Percentiles rank a stretch among this genome's conserved stretches.
Conservation (phyloP, 1,140 invertebrate genomes). For the Meteorus sp. region DNA sequence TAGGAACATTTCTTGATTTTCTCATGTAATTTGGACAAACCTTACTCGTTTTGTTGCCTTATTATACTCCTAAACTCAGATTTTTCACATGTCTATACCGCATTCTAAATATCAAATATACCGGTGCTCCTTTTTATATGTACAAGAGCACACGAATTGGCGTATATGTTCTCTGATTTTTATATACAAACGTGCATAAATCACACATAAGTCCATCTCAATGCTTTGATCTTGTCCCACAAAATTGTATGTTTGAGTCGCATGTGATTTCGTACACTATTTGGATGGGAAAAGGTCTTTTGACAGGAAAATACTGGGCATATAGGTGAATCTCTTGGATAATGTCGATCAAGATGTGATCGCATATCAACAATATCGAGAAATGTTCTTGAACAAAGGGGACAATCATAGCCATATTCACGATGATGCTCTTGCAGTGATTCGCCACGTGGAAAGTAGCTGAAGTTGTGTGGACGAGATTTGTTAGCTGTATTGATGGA, state of each 20-base stretch:
- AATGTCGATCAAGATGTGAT: constrained; percentile 76
- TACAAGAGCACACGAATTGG: no score
- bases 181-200: no score
- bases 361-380: constrained; percentile 68
- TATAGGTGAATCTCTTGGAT: constrained; percentile 76
- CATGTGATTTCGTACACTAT: constrained; percentile 83
- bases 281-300: constrained; percentile 76
- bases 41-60: constrained; percentile 28
- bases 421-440: constrained; percentile 41
- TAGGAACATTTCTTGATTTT: constrained; percentile 48
- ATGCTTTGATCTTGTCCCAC: constrained; percentile 80
- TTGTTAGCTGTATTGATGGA: not conserved
- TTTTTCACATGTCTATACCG: no score
- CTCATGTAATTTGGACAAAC: not conserved
- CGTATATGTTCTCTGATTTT: no score
- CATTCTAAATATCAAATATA: no score
- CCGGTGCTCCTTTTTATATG: no score
- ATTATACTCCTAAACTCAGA: no score
- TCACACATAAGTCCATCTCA: constrained; percentile 70
- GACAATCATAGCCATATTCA: constrained; percentile 61
- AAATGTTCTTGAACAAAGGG: constrained; percentile 69
- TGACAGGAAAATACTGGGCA: constrained; percentile 76
- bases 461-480: no score
- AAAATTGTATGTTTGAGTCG: constrained; percentile 75
- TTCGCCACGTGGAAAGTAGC: no score